Base-by-base conservation (phyloP, 2,797 vertebrate species). In the Pseudochirops corinnae region DNA sequence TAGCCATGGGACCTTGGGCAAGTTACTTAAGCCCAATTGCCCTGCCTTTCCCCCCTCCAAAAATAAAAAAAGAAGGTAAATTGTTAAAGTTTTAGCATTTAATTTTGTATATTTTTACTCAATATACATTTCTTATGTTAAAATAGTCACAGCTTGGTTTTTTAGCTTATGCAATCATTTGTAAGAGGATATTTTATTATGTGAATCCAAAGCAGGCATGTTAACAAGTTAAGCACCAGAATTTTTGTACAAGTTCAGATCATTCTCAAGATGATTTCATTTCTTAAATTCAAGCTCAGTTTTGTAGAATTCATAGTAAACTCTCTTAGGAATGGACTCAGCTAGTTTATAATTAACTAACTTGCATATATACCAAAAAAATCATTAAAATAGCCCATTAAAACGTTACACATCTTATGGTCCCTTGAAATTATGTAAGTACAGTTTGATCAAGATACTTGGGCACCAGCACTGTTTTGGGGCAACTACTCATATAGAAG, bases 251-350 rank as follows among this genome's bases (percentile, higher is more conserved):
- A 62, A 94, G 24, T 97, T 98, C 53, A 94, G 0, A 91, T 94
- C 56, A 97, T 93, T 94, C 14, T 0, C 91, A 97, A 95, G 95
- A 0, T 18, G 92, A n/a, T 92, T 46, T 82, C 3, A 82, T 55
- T 96, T 96, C 0, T 96, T 96, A 92, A 94, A 97, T 92, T 92
- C 91, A 93, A 97, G 96, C 90, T n/a, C 28, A 82, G 60, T 96
- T 97, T 82, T 96, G 62, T 92, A 0, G 0, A 95, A 92, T 91
- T 62, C 90, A 0, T 94, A 67, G 21, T 53, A 90, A 95, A 62
- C 13, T 1, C 14, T 96, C n/a, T 96, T 96, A 11, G 21, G 29
- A 31, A 28, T 92, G 1, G 58, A 21, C 52, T 96, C 24, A 53
- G 6, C 55, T 97, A 39, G 82, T 96, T 95, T 96, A 4, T 96